A percentile compares a stretch with the other conserved stretches of the same genome.
These are phyloP conservation scores for Muscina levida DNA, from an alignment of 2,888 invertebrate genomes.

Conservation along the genomic window DNA sequence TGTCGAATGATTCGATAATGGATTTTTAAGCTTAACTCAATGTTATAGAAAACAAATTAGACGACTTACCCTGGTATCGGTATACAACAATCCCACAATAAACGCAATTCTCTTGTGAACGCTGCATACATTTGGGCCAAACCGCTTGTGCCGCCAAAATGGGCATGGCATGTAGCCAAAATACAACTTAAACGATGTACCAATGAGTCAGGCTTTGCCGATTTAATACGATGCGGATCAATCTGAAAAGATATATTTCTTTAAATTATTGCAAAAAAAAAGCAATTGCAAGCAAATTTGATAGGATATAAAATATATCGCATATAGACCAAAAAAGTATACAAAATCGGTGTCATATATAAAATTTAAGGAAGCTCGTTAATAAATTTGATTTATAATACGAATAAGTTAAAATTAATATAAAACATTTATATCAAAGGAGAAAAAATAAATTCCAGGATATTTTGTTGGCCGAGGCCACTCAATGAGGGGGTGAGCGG, in stretches of 20 bases:
- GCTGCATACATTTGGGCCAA: conserved; percentile 97
- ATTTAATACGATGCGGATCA: conserved; percentile 84
- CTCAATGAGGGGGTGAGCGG: too few species aligned
- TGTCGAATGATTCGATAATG: too few species aligned
- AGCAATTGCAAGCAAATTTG: too few species aligned
- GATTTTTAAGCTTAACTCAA: too few species aligned
- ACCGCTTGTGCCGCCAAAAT: conserved; percentile 87
- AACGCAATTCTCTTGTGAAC: conserved; percentile 93
- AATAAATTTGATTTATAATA: background rate
- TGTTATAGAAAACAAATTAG: conserved; percentile 13
- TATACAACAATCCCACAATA: conserved; percentile 91
- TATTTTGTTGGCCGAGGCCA: too few species aligned
- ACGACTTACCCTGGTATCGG: conserved; percentile 90
- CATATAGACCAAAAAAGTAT: too few species aligned
- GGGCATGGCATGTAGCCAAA: conserved; percentile 86
- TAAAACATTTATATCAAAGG: too few species aligned
- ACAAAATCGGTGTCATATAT: too few species aligned
- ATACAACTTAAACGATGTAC: conserved; percentile 90
- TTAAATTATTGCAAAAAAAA: background rate
- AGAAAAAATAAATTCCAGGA: too few species aligned
- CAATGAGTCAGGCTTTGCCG: conserved; percentile 88
- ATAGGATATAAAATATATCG: too few species aligned
- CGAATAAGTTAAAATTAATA: too few species aligned
- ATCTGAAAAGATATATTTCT: conserved; percentile 79
- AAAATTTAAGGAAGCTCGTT: background rate